Base-by-base conservation (phyloP, 2,113 vertebrate genomes). In the Serilophus lunatus region DNA sequence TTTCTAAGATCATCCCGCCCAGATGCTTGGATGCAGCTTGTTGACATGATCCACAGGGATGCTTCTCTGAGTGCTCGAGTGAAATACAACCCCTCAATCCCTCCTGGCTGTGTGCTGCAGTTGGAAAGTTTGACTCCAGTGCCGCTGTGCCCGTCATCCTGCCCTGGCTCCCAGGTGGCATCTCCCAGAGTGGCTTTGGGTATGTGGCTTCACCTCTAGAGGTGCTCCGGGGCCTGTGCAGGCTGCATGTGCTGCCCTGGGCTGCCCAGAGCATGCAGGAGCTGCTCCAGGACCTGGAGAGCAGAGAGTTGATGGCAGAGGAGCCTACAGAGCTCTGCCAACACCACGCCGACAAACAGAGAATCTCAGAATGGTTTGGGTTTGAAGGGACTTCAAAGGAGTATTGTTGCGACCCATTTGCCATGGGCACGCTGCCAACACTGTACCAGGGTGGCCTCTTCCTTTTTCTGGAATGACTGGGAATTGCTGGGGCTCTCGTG, bases 241-340 rank as follows among this genome's bases (percentile, higher is more conserved):
- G 4, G 28, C 35, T 40, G 42, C 24, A 8, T 1, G 6, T 35
- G 49, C 18, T 12, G 4, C 26, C 29, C 9, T 2, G 4, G 53
- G 59, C 74, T 65, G 65, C 15, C 33, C 11, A 12, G 23, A 2
- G 13, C 0, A 0, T 57, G 25, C 29, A 10, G 0, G 3, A n/a
- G 65, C 38, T 47, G 64, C 64, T 53, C 57, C 8, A 86, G 36
- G 44, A 66, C 38, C 0, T 13, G 20, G 13, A 36, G n/a, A 38
- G 38, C 64, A 33, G 72, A 38, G 25, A 18, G 22, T 29, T 63
- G 51, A 29, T 1, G 3, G 10, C 11, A 16, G 47, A 35, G 35
- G 50, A 59, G 22, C 38, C 9, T 2, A 2, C 10, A 6, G 59
- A 77, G 40, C 81, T 33, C 56, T 36, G 42, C 54, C 53, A 56